Conservation (phyloP, 2,888 invertebrate genomes). For the Parnassius orleans region DNA sequence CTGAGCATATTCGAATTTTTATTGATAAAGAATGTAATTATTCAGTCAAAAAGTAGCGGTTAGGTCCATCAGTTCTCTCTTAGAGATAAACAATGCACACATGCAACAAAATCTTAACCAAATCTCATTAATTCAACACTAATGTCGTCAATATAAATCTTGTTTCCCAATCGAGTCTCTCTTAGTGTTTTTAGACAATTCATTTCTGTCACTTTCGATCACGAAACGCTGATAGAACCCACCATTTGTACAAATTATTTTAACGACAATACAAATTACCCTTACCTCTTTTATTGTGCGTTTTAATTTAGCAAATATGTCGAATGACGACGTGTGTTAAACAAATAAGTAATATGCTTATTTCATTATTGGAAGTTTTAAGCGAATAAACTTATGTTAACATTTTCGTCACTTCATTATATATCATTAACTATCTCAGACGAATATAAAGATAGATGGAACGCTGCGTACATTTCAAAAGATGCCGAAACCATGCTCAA, state of each 20-base stretch:
- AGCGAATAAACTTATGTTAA: too few relatives aligned
- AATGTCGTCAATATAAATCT: conserved; percentile 16
- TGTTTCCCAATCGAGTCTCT: conserved; percentile 19
- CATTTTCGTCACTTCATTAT: too few relatives aligned
- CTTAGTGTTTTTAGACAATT: conserved; percentile 13
- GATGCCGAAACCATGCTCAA: too few relatives aligned
- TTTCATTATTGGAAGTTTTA: too few relatives aligned
- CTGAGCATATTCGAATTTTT: too few relatives aligned
- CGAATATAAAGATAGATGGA: too few relatives aligned
- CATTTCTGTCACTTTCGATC: conserved; percentile 21
- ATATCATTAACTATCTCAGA: too few relatives aligned
- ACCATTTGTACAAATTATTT: conserved; percentile 15
- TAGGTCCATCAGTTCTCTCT: not conserved
- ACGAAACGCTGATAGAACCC: conserved; percentile 18
- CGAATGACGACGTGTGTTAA: not conserved
- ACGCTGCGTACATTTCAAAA: too few relatives aligned
- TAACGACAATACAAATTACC: conserved; percentile 16
- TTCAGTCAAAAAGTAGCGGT: too few relatives aligned
- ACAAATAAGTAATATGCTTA: too few relatives aligned
- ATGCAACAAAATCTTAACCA: conserved; percentile 3
- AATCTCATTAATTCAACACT: not conserved
- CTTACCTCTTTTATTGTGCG: conserved; percentile 15
- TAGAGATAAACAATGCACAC: conserved; percentile 6
- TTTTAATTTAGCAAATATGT: conserved; percentile 11
- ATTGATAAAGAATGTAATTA: too few relatives aligned